Base-by-base conservation (phyloP, 2,888 invertebrate species). In the Nysson spinosus region DNA sequence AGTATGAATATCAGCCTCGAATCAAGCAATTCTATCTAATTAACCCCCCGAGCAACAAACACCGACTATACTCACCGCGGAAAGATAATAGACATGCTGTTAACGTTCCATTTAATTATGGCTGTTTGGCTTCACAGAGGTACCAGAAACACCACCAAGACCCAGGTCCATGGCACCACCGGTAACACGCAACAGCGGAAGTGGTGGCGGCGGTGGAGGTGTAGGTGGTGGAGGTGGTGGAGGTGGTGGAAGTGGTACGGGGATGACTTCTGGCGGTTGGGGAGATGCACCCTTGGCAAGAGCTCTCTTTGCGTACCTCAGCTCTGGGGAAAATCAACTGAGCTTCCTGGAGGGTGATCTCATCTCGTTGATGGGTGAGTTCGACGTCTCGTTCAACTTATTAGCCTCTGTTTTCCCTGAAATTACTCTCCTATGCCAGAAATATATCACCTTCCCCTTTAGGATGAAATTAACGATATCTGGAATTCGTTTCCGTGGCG, bases 301-400 rank as follows among this genome's bases (percentile, higher is more conserved):
- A 69, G 96, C 97, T 6, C 89, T 97, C 28, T 97, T 96, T 85
- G 95, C 96, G 11, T 97, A 97, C 87, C 91, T 95, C 62, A 96
- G 96, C 26, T 88, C 95, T 69, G 92, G 96, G 4, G 97, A 96
- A 83, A 96, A 96, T 88, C 97, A 97, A 88, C 91, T 97, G 63
- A 95, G 94, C 84, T 97, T 97, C 89, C 92, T 94, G 68, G 96
- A 96, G 88, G 96, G 96, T 66, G 97, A 97, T 87, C 90, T 95
- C 61, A 93, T 97, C 54, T 94, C 95, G 4, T 88, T 97, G 69
- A 93, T 96, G 78, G 97, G 90, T 89, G 76, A 85, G 83, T 5
- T 4, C 32, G 9, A 39, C 20, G 6, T 7, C 40, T 16, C 26
- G 26, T 1, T 12, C 30, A n/a, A 7, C 28, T 34, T 4, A 12